Evolutionary conservation across 1,140 invertebrate species (phyloP).

Genomic region (Lordiphosa clarofinis): DNA sequence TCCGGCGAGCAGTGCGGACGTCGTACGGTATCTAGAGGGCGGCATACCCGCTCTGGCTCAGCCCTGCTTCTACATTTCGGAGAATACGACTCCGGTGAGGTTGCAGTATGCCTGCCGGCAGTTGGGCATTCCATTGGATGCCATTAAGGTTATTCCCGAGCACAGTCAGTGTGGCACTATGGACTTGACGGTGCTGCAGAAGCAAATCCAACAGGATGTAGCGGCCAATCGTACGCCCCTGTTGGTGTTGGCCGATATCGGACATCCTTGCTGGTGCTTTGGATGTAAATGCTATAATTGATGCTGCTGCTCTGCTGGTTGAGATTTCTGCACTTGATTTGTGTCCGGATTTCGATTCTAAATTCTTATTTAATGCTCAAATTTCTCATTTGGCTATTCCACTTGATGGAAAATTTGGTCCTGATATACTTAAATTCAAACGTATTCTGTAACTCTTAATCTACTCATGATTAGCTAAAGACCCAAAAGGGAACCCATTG

Average conservation of each 20-base stretch:
- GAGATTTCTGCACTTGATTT: too few relatives aligned
- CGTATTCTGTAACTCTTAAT: too few relatives aligned
- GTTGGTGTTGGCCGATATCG: slow-evolving; percentile 90
- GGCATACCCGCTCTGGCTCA: slow-evolving; percentile 73
- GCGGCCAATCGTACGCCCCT: slow-evolving; percentile 87
- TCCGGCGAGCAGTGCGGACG: slow-evolving; percentile 65
- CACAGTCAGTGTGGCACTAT: slow-evolving; percentile 87
- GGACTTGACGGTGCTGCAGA: slow-evolving; percentile 90
- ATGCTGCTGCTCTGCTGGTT: too few relatives aligned
- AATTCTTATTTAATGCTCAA: too few relatives aligned
- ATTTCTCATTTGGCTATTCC: too few relatives aligned
- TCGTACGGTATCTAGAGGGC: slow-evolving; percentile 71
- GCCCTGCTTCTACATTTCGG: slow-evolving; percentile 76
- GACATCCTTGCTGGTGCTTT: too few relatives aligned
- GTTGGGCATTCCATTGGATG: slow-evolving; percentile 87
- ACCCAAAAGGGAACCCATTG: too few relatives aligned
- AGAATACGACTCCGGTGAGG: slow-evolving; percentile 70
- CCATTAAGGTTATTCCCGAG: slow-evolving; percentile 91
- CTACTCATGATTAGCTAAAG: too few relatives aligned
- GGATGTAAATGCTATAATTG: too few relatives aligned
- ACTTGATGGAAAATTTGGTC: too few relatives aligned
- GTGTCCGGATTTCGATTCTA: too few relatives aligned
- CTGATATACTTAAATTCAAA: too few relatives aligned
- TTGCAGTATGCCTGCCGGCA: slow-evolving; percentile 77
- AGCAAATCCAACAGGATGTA: slow-evolving; percentile 89